Base-by-base conservation (phyloP, 2,797 vertebrate genomes). In the Mus spretus region DNA sequence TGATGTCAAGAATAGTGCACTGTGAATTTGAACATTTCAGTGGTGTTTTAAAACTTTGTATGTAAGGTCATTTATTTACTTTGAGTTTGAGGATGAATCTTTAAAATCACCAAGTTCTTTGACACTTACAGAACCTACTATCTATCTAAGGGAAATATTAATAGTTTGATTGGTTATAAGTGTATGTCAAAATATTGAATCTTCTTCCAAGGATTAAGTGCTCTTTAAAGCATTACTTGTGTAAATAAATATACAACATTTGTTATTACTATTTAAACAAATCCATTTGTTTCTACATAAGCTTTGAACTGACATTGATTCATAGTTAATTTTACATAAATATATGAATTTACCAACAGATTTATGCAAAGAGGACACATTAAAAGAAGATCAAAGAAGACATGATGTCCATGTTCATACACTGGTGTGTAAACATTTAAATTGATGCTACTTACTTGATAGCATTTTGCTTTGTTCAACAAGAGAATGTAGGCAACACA, bases 371-470 rank as follows among this genome's bases (percentile, higher is more conserved):
- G 28, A 31, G 61, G 40, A 34, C 22, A 13, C 11, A 50, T 17
- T 85, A 50, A 34, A 19, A 67, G 10, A 50, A 67, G 61, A 50
- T 34, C 3, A 22, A 85, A 85, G 55, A 67, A 67, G 83, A 15
- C 14, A 50, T n/a, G 11, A 50, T 50, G 4, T 8, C 11, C 63
- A 34, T n/a, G 63, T 9, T 50, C 83, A 50, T 44, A 14, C 61
- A 85, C 28, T 85, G 83, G 83, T 85, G 50, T 67, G 83, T 85
- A 85, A 67, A 85, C 34, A 50, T 85, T 63, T 50, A 47, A n/a
- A 47, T 22, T 84, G 26, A 47, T 65, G 40, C 8, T 47, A 65
- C 14, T 83, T 37, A 44, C 40, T 84, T 65, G 59, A 11, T 44
- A 82, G 57, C 10, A 37, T 84, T 67, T 85, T 63, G 11, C 57